Evolutionary conservation across 1,140 invertebrate species (phyloP).

Genomic region (Bombus breviceps): DNA sequence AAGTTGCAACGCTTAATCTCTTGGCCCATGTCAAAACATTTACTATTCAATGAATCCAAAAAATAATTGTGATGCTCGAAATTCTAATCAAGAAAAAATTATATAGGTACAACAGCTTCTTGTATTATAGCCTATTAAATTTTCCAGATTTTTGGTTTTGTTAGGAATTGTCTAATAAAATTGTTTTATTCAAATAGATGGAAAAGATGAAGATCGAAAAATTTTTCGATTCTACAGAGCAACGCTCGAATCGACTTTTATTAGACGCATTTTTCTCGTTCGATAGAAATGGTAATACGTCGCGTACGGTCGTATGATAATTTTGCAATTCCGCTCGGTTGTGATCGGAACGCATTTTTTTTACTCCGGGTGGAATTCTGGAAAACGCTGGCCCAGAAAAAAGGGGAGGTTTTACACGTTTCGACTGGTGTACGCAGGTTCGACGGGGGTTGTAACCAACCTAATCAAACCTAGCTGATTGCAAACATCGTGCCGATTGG

Average conservation of each 20-base stretch:
- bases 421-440: slow-evolving; percentile 27
- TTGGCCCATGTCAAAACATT: no score
- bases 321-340: slow-evolving; percentile 5
- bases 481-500: slow-evolving; percentile 72
- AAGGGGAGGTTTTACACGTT: slow-evolving; percentile 47
- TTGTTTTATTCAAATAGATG: not conserved
- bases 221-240: not conserved
- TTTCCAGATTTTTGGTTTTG: no score
- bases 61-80: no score
- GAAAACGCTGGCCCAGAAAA: slow-evolving; percentile 17
- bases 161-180: not conserved
- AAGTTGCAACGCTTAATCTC: no score
- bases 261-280: not conserved
- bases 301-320: not conserved
- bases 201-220: not conserved
- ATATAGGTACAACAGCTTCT: no score
- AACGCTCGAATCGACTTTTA: not conserved
- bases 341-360: not conserved
- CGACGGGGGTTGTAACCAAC: slow-evolving; percentile 54
- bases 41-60: no score
- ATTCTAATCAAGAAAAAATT: no score
- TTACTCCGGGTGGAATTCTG: not conserved
- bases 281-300: not conserved
- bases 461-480: slow-evolving; percentile 70
- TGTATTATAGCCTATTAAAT: no score